Conservation (phyloP, 1,140 invertebrate genomes). For the Temnothorax longispinosus region DNA sequence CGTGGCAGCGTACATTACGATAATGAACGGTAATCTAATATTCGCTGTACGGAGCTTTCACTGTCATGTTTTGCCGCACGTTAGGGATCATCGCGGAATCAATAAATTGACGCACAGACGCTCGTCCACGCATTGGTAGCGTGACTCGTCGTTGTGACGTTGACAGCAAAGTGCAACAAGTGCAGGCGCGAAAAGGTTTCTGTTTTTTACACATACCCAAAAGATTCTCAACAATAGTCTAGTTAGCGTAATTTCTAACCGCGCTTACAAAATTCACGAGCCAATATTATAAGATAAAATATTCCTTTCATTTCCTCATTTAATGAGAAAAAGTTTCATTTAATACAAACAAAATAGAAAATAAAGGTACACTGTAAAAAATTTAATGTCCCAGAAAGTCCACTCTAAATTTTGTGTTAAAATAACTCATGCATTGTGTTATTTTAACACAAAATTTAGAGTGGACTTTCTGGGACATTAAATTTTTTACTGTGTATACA, state of each 20-base stretch:
- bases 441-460: too few relatives aligned
- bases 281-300: neutral
- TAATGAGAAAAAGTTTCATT: neutral
- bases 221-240: neutral
- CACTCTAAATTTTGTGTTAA: too few relatives aligned
- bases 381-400: too few relatives aligned
- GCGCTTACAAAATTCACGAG: neutral
- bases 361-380: too few relatives aligned
- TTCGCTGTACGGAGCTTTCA: neutral
- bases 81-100: constrained; percentile 37
- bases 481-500: too few relatives aligned
- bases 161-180: constrained; percentile 44
- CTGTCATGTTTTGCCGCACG: neutral
- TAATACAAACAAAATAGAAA: neutral
- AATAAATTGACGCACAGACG: constrained; percentile 46
- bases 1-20: neutral
- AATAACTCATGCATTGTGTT: too few relatives aligned
- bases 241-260: neutral
- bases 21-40: constrained; percentile 12
- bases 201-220: neutral
- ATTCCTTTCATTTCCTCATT: neutral
- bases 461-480: too few relatives aligned
- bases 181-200: constrained; percentile 34
- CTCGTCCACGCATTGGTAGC: constrained; percentile 13
- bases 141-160: constrained; percentile 19